A percentile compares a stretch with the other conserved stretches of the same genome.
Evolutionary conservation across 2,797 vertebrate genomes (phyloP).

Genomic region (Adelosebastes latens): DNA sequence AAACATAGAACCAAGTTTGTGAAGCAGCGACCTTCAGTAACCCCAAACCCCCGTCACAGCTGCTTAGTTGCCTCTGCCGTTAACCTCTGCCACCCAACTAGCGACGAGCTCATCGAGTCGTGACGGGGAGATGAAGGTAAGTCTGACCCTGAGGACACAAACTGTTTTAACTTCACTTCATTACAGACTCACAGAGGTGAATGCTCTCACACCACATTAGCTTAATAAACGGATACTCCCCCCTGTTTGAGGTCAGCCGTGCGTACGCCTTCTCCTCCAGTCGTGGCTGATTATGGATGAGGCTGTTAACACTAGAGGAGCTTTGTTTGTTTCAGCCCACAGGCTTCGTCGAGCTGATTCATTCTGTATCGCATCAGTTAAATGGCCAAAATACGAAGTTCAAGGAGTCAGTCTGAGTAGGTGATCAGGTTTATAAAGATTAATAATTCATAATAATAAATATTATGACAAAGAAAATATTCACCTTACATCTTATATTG

Average conservation of each 20-base stretch:
- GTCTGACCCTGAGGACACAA: constrained; percentile 22
- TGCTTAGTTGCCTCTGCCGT: background rate
- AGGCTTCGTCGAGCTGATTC: background rate
- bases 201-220: constrained; percentile 33
- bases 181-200: constrained; percentile 15
- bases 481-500: background rate
- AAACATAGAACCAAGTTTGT: background rate
- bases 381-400: background rate
- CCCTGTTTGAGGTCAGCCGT: constrained; percentile 17
- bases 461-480: background rate
- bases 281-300: constrained; percentile 12
- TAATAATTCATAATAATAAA: no score
- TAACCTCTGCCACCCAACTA: background rate
- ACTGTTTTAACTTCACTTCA: constrained; percentile 3
- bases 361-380: background rate
- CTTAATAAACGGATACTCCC: constrained; percentile 18
- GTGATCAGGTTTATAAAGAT: background rate
- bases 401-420: background rate
- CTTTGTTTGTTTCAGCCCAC: constrained; percentile 14
- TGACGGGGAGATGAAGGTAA: background rate
- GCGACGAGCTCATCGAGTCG: background rate
- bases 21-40: background rate
- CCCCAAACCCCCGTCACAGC: background rate
- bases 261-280: background rate
- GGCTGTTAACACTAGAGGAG: background rate